Base-by-base conservation (phyloP, 1,140 invertebrate species). In the Papilio helenus region DNA sequence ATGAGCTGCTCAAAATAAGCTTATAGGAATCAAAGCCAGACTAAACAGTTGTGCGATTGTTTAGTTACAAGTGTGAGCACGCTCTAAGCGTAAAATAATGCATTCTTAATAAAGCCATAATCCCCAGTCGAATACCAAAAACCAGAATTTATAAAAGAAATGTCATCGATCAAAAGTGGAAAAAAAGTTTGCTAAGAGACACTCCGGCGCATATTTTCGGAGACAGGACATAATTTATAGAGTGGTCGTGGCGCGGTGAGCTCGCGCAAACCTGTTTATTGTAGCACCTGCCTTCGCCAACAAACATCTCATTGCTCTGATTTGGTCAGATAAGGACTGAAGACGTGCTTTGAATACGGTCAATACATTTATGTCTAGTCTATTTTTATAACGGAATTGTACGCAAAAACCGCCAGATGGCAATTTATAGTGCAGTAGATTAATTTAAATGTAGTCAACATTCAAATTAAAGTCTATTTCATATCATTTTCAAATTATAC, bases 251-350 rank as follows among this genome's bases (percentile, higher is more conserved):
- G 26, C 3, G 34, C 72, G 18, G 72, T 73, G 72, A 18, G 72
- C 34, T 18, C 71, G 39, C n/a, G 16, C 44, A 76, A 76, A 76
- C 73, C 73, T 20, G 73, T 76, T 76, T 18, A 12, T n/a, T 72
- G 72, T 16, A 76, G 26, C 73, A 76, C 73, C 73, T 76, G 73
- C 49, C 42, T 42, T 42, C 44, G 16, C 20, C 23, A 7, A 29
- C 72, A 12, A n/a, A 23, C n/a, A 51, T 76, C 73, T 76, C 46
- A 61, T 61, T 61, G 46, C 46, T 76, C 73, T 76, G 73, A 76
- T 76, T 76, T 55, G 49, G 23, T 29, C 46, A 73, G 72, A 73
- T 76, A 76, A 46, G 26, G 46, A 23, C 2, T 23, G 72, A 39
- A 14, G 72, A 76, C 44, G 44, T 26, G 46, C 23, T 51, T 55